Conservation (phyloP, 1,140 invertebrate genomes). For the Tigriopus japonicus region DNA sequence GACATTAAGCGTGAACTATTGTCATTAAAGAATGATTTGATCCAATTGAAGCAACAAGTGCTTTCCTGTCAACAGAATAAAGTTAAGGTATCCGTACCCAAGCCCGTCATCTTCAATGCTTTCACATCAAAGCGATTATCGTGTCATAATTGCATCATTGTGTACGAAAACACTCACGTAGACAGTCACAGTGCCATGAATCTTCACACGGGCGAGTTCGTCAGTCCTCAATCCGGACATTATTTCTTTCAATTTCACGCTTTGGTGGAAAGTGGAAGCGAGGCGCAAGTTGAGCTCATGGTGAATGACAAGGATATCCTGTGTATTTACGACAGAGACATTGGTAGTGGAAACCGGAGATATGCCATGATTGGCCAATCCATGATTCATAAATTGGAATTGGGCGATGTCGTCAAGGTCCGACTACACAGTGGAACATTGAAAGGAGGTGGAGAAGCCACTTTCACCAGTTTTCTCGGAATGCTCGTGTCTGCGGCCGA, state of each 20-base stretch:
- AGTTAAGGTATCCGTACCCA: too few species aligned
- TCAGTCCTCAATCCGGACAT: background rate
- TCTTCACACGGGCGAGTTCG: background rate
- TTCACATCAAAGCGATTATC: too few species aligned
- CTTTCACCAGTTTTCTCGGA: conserved; percentile 6
- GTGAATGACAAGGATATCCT: background rate
- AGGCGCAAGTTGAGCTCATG: background rate
- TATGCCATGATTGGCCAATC: conserved; percentile 10
- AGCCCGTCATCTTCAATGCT: too few species aligned
- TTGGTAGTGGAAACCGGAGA: background rate
- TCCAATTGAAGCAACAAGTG: too few species aligned
- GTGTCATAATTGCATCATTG: too few species aligned
- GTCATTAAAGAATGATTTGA: too few species aligned
- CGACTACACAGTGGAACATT: conserved; percentile 1
- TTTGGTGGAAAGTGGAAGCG: background rate
- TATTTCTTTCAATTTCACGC: conserved; percentile 5
- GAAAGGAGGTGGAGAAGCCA: background rate
- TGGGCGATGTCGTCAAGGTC: background rate
- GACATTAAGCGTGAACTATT: too few species aligned
- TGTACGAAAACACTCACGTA: too few species aligned
- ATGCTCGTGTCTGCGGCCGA: background rate
- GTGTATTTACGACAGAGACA: conserved; percentile 6
- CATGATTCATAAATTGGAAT: background rate
- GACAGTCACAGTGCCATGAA: too few species aligned
- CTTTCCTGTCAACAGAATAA: too few species aligned